Evolutionary conservation across 2,888 invertebrate genomes (phyloP).

Genomic region (Netelia fuscicornis): DNA sequence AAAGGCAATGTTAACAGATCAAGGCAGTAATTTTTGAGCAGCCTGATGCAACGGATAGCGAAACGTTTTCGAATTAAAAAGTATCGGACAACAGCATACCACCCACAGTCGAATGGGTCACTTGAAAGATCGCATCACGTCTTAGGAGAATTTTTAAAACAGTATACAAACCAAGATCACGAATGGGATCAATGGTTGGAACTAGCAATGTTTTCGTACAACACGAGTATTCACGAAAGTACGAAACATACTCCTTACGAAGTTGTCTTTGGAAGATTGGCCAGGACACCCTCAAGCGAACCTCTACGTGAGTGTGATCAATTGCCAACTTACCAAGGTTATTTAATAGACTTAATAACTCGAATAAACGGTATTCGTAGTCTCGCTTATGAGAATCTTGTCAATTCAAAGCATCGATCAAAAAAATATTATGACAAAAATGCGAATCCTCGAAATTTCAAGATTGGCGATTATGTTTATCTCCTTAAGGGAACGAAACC

Average conservation of each 20-base stretch:
- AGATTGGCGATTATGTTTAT: too few relatives aligned
- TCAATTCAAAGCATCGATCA: too few relatives aligned
- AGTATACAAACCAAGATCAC: conserved; percentile 13
- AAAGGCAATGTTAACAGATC: conserved; percentile 37
- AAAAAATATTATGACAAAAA: too few relatives aligned
- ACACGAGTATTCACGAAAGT: conserved; percentile 5
- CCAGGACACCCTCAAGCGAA: conserved; percentile 20
- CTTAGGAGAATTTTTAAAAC: background rate
- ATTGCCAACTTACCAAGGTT: conserved; percentile 50
- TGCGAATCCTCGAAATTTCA: too few relatives aligned
- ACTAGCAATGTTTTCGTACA: background rate
- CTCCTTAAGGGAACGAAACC: too few relatives aligned
- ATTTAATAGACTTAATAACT: conserved; percentile 32
- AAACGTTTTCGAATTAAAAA: conserved; percentile 1
- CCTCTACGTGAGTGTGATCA: background rate
- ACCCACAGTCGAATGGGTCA: conserved; percentile 16
- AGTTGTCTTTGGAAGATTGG: background rate
- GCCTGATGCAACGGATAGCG: too few relatives aligned
- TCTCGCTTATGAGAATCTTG: too few relatives aligned
- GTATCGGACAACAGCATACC: conserved; percentile 17
- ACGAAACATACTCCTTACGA: conserved; percentile 1
- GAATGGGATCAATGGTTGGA: conserved; percentile 5
- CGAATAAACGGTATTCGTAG: too few relatives aligned
- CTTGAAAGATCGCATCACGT: conserved; percentile 26
- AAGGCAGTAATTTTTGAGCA: conserved; percentile 51